Conservation (phyloP, 1,140 invertebrate species). For the Drosophila cardini region DNA sequence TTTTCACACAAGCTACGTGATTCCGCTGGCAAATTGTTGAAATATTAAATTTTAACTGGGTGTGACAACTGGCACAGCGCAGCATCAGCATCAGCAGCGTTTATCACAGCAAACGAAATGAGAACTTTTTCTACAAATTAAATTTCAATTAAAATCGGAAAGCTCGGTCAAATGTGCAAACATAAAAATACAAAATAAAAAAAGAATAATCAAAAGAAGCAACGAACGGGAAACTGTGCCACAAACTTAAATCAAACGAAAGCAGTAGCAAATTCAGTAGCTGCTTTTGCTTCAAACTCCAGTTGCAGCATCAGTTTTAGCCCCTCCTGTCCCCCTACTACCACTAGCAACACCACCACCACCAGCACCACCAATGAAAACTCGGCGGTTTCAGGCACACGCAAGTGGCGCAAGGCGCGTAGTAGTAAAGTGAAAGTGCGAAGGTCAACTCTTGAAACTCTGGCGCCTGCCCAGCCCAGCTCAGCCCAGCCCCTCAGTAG, state of each 20-base stretch:
- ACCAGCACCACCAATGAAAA: constrained; percentile 55
- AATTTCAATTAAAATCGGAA: constrained; percentile 21
- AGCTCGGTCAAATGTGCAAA: constrained; percentile 18
- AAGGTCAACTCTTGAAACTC: constrained; percentile 72
- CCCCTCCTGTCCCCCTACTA: constrained; percentile 15
- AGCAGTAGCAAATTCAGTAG: constrained; percentile 11
- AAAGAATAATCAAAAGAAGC: constrained; percentile 5
- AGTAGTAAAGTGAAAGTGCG: constrained; percentile 82
- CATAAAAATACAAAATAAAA: background rate
- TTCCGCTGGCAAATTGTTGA: constrained; percentile 61
- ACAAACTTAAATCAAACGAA: constrained; percentile 44
- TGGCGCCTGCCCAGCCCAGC: constrained; percentile 70
- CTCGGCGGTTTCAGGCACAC: constrained; percentile 73
- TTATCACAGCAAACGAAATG: constrained; percentile 27
- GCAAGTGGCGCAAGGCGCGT: constrained; percentile 60
- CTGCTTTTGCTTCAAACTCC: constrained; percentile 3
- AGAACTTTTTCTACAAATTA: constrained; percentile 36
- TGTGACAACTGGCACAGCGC: constrained; percentile 56
- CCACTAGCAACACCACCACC: constrained; percentile 36
- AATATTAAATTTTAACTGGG: constrained; percentile 72
- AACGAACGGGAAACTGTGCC: constrained; percentile 42
- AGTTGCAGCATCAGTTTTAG: constrained; percentile 6
- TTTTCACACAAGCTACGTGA: constrained; percentile 55
- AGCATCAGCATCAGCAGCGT: too few species aligned
- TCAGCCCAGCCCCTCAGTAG: constrained; percentile 46